Evolutionary conservation across 2,113 vertebrate genomes (phyloP), one percentile per base, ranked within the genome.

Genomic region (Naja naja): DNA sequence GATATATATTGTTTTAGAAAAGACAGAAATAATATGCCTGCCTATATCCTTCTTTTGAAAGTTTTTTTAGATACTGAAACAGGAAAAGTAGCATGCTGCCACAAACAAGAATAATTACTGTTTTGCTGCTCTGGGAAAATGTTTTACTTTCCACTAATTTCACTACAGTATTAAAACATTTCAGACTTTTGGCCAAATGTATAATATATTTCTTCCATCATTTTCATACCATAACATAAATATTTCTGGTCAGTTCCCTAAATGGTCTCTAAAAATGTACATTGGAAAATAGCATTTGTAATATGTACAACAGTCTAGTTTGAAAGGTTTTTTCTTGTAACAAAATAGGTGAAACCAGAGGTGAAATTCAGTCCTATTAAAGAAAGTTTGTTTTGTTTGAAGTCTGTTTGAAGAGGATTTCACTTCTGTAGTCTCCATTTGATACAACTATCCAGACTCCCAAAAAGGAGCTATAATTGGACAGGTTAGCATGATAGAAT

Each of bases 281-380:
- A n/a, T 90, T 52, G 20, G 10, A 53, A 90, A 90, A 90, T n/a
- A 53, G 52, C 18, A 22, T 39, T 39, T 81, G 34, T 81, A 20
- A 81, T 39, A 81, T 39, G 69, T 81, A 45, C 39, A 89, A 60
- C 9, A 27, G 18, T 8, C 34, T 45, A 6, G 3, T 4, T 12
- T 74, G 23, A 23, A 43, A 43, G 53, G 1, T 4, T 27, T 54
- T 18, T 54, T 74, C 27, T 69, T 88, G 8, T 43, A 60, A 69
- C 12, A 30, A n/a, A 9, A 53, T 30, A n/a, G 56, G 8, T 49
- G 47, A 49, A 87, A 43, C 55, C 10, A 25, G 56, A 11, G 58
- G 81, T 53, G 74, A 2, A n/a, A 11, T 96, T 96, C 86, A 58
- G 47, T 94, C 92, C 92, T 94, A 14, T 45, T 95, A 94, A 16